These are phyloP conservation scores for Ectemnius lituratus DNA, from an alignment of 2,888 invertebrate species.

Conservation along the genomic window DNA sequence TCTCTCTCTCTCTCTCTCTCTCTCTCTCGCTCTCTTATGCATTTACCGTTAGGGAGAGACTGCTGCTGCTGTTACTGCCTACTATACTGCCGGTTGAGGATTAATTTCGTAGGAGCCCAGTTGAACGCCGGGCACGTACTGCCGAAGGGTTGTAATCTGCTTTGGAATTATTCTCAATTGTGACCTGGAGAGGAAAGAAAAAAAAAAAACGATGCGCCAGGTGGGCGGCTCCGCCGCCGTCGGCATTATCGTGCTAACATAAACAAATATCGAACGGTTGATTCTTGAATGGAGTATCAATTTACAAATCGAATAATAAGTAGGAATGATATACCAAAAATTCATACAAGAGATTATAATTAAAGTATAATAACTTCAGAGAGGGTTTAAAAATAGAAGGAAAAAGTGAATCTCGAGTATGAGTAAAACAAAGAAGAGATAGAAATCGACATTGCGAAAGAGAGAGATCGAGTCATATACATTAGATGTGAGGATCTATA, in stretches of 20 bases:
- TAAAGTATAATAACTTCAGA: conserved; percentile 34
- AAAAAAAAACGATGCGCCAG: conserved; percentile 13
- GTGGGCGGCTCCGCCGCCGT: too few species aligned
- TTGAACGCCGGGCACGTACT: conserved; percentile 27
- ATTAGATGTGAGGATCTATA: conserved; percentile 27
- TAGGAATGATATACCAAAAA: too few species aligned
- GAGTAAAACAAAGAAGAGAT: conserved; percentile 8
- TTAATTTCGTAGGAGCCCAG: conserved; percentile 52
- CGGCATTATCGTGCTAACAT: too few species aligned
- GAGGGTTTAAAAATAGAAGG: too few species aligned
- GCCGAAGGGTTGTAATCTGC: conserved; percentile 52
- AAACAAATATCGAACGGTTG: conserved; percentile 16
- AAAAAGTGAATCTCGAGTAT: conserved; percentile 26
- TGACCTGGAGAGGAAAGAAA: conserved; percentile 23
- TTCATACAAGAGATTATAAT: background rate
- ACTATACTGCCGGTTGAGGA: conserved; percentile 18
- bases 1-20: too few species aligned
- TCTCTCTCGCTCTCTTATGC: too few species aligned
- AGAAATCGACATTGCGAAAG: conserved; percentile 18
- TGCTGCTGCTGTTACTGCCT: too few species aligned
- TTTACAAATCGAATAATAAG: too few species aligned
- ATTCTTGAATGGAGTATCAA: too few species aligned
- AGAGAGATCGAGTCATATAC: conserved; percentile 13
- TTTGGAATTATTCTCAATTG: conserved; percentile 54
- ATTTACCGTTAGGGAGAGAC: too few species aligned